Conservation (phyloP, 1,140 invertebrate species). For the Alviniconcha marisindica region DNA sequence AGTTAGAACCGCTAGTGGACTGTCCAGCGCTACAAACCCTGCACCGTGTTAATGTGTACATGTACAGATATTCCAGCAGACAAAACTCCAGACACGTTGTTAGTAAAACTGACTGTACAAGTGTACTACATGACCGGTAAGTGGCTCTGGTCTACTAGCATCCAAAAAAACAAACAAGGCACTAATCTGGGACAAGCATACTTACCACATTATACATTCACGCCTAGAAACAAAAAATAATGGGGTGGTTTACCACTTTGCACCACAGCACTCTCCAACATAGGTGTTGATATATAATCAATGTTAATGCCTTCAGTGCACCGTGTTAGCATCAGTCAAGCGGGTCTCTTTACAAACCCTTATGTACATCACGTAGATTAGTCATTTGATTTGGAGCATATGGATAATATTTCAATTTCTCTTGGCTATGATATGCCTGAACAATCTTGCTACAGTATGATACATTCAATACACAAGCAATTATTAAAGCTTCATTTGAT, state of each 20-base stretch:
- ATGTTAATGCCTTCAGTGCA: too few species aligned
- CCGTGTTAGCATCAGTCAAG: too few species aligned
- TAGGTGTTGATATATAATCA: not conserved
- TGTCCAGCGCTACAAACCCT: not conserved
- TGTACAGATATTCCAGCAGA: not conserved
- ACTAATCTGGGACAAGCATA: not conserved
- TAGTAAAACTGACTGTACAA: not conserved
- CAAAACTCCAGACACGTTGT: not conserved
- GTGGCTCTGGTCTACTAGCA: not conserved
- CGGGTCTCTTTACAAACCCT: too few species aligned
- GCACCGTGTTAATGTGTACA: not conserved
- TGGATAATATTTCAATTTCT: too few species aligned
- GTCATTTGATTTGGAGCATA: too few species aligned
- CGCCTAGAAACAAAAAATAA: constrained; percentile 27
- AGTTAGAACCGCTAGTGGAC: too few species aligned
- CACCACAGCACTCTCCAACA: not conserved
- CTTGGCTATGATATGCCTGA: too few species aligned
- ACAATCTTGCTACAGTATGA: too few species aligned
- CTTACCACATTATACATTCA: constrained; percentile 24
- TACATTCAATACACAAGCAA: too few species aligned
- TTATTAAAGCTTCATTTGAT: too few species aligned
- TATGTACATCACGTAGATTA: too few species aligned
- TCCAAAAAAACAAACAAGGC: not conserved
- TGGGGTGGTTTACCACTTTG: not conserved
- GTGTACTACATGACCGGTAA: not conserved